Base-by-base conservation (phyloP, 2,797 vertebrate species). In the Triplophysa yarkandensis region DNA sequence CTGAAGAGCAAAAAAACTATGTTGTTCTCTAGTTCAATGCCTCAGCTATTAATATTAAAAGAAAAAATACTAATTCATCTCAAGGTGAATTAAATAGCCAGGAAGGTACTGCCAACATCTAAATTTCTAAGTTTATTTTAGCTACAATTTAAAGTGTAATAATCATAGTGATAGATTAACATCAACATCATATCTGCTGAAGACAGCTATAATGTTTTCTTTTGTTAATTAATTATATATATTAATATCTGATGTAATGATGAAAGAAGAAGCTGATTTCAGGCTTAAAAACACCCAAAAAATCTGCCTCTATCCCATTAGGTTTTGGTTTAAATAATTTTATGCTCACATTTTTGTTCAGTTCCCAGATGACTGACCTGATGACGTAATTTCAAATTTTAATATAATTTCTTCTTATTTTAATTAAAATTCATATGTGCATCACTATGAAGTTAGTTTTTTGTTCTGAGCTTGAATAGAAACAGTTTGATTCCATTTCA, bases 331-430 rank as follows among this genome's bases (percentile, higher is more conserved):
- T n/a, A n/a, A n/a, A n/a, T n/a, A n/a, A n/a, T n/a, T n/a, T n/a
- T 76, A 69, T 34, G 72, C 50, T 72, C 69, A 44, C 21, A 9
- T n/a, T 52, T 32, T 48, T 67, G 16, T 34, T 34, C 30, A 21
- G 41, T 60, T 74, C 77, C 68, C 80, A 80, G 74, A 52, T 74
- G 55, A 76, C 44, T 57, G 34, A 36, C 11, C 34, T 41, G 39
- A 43, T 43, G 41, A 43, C 17, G 14, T 16, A 1, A 17, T 43
- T 43, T 43, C 41, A 43, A 43, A 16, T 13, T 39, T 39, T 39
- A 13, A 34, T 11, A 39, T 39, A 39, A 10, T 30, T 30, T 3
- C 30, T 3, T 30, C 8, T 11, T 39, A 13, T 39, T 36, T 39
- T 3, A 39, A 11, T 13, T 39, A 0, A 39, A 11, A 39, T 39